These are phyloP conservation scores for Synergus itoensis DNA, from an alignment of 2,888 invertebrate species.

Conservation along the genomic window DNA sequence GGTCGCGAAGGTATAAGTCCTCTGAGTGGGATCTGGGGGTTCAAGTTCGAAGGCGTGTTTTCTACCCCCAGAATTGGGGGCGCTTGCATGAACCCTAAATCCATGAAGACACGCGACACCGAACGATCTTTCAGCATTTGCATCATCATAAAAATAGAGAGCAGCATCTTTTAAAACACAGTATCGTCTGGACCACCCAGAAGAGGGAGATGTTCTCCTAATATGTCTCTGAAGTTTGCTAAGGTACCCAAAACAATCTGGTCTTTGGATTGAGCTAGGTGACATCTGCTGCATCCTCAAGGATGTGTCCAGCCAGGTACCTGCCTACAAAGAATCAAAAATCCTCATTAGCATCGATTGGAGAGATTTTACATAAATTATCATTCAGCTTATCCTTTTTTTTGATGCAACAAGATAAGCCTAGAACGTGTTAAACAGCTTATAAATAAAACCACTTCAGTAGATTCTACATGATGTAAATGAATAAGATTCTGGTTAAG, in stretches of 20 bases:
- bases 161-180: slow-evolving; percentile 97
- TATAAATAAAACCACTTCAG: background rate
- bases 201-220: slow-evolving; percentile 85
- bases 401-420: background rate
- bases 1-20: slow-evolving; percentile 94
- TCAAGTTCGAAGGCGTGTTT: slow-evolving; percentile 95
- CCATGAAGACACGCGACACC: slow-evolving; percentile 97
- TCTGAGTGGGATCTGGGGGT: slow-evolving; percentile 91
- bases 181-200: slow-evolving; percentile 94
- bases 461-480: background rate
- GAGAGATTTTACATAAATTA: slow-evolving; percentile 2
- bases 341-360: background rate
- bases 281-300: slow-evolving; percentile 89
- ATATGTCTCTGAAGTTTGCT: slow-evolving; percentile 84
- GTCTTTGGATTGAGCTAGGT: slow-evolving; percentile 88
- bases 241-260: slow-evolving; percentile 96
- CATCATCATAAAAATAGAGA: slow-evolving; percentile 95
- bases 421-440: background rate
- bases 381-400: background rate
- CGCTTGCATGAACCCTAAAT: slow-evolving; percentile 92
- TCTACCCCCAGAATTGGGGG: slow-evolving; percentile 86
- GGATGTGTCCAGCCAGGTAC: slow-evolving; percentile 87
- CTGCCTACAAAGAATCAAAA: slow-evolving; percentile 74
- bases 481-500: too few relatives aligned
- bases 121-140: slow-evolving; percentile 91